phyloP scores from a whole-genome alignment of 2,113 vertebrate species.

The Rhipidura dahli region DNA sequence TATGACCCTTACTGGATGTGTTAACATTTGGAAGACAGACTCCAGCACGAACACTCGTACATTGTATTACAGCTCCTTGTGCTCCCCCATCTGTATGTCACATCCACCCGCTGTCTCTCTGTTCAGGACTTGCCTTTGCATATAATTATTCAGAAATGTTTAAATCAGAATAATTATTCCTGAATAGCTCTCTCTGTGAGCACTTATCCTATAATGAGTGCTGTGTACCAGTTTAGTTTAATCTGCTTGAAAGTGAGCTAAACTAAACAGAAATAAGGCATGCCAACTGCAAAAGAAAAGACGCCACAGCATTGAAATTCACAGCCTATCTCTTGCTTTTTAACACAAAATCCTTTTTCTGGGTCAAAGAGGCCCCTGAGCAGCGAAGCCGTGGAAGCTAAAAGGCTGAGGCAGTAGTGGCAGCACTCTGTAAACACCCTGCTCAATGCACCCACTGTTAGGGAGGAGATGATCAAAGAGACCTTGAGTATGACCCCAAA shows the following conservation, averaged over 20 bases:
- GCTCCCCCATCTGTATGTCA: conserved; percentile 8
- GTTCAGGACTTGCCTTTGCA: neutral
- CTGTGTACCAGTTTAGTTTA: conserved; percentile 58
- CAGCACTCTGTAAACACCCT: neutral
- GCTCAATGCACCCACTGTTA: neutral
- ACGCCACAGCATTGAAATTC: conserved; percentile 32
- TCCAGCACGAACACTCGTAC: neutral
- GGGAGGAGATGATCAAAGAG: neutral
- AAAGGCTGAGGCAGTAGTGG: neutral
- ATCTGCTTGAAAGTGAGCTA: conserved; percentile 61
- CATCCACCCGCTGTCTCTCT: neutral
- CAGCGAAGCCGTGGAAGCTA: neutral
- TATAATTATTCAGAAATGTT: conserved; percentile 52
- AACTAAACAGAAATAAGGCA: conserved; percentile 37
- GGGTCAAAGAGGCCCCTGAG: neutral
- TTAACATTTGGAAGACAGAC: neutral
- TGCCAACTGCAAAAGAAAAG: conserved; percentile 19
- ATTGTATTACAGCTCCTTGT: neutral
- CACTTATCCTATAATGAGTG: conserved; percentile 53
- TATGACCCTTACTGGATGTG: neutral
- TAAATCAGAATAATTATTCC: conserved; percentile 64
- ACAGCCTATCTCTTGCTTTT: conserved; percentile 2
- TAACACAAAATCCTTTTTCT: conserved; percentile 31
- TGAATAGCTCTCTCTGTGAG: conserved; percentile 46
- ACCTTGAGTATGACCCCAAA: neutral